phyloP scores from a whole-genome alignment of 2,113 vertebrate species.

The Osmerus mordax region DNA sequence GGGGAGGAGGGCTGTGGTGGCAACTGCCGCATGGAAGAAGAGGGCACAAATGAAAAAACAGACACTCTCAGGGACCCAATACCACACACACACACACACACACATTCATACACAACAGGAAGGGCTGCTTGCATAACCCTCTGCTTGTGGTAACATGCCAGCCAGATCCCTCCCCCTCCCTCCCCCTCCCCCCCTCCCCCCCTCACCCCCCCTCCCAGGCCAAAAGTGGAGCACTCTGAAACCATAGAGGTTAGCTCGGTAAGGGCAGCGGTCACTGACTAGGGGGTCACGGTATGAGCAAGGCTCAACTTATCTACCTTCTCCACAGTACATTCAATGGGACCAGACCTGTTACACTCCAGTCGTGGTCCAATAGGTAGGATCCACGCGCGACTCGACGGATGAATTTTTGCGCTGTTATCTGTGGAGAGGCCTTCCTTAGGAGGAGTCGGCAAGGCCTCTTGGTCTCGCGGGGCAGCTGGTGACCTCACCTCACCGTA shows the following conservation, averaged over 20 bases:
- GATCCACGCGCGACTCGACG: no score
- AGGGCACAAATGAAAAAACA: slow-evolving; percentile 31
- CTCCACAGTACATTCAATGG: no score
- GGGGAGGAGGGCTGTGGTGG: slow-evolving; percentile 31
- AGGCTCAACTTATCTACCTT: no score
- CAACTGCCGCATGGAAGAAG: slow-evolving; percentile 40
- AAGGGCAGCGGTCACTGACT: no score
- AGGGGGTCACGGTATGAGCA: no score
- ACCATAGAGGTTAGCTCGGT: not conserved
- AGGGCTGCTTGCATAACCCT: slow-evolving; percentile 67
- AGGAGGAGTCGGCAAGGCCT: no score
- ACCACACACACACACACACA: slow-evolving; percentile 51
- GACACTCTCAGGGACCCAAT: slow-evolving; percentile 28
- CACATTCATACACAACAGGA: slow-evolving; percentile 63
- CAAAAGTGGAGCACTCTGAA: not conserved
- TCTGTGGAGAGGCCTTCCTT: no score
- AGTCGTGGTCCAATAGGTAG: no score
- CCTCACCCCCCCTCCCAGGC: not conserved
- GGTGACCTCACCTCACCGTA: no score
- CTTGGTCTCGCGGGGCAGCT: no score
- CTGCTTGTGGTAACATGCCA: slow-evolving; percentile 26
- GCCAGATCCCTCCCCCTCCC: not conserved
- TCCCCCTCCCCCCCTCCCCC: not conserved
- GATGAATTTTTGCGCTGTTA: no score
- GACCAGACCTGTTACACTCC: no score